Evolutionary conservation across 2,797 vertebrate species (phyloP).

Genomic region (Manis crassicaudata): DNA sequence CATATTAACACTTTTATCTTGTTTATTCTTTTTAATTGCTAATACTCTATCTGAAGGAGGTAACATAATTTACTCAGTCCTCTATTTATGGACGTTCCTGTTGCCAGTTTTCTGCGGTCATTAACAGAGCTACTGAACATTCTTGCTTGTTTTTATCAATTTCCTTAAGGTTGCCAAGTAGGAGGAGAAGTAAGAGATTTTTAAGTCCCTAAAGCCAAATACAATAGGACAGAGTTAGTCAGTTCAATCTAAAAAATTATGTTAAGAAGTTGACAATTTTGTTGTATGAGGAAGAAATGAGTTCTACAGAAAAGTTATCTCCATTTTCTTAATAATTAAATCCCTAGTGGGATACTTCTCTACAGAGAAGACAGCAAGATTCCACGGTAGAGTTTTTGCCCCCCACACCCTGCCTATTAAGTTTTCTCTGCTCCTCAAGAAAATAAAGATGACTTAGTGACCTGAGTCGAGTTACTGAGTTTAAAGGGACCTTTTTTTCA

Average conservation of each 20-base stretch:
- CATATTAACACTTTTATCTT: not conserved
- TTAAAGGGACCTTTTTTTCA: not conserved
- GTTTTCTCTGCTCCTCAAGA: not conserved
- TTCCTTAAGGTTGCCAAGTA: not conserved
- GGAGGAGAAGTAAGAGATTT: not conserved
- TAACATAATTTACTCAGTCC: not conserved
- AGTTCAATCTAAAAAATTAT: slow-evolving; percentile 20
- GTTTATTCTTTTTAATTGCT: slow-evolving; percentile 40
- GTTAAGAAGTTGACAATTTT: not conserved
- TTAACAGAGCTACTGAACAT: not conserved
- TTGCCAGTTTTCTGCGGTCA: not conserved
- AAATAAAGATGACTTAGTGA: slow-evolving; percentile 10
- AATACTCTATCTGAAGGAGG: slow-evolving; percentile 19
- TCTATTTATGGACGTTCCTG: not conserved
- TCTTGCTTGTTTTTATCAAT: slow-evolving; percentile 7
- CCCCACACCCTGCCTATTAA: not conserved
- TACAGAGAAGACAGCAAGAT: not conserved
- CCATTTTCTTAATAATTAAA: slow-evolving; percentile 7
- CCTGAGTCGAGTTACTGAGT: not conserved
- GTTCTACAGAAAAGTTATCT: not conserved
- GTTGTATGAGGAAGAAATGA: slow-evolving; percentile 25
- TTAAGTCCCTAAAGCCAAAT: slow-evolving; percentile 40
- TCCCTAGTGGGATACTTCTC: not conserved
- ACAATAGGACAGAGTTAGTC: not conserved
- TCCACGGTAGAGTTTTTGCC: not conserved